These are phyloP conservation scores for Copidosoma floridanum DNA, from an alignment of 1,140 invertebrate genomes.

Conservation along the genomic window DNA sequence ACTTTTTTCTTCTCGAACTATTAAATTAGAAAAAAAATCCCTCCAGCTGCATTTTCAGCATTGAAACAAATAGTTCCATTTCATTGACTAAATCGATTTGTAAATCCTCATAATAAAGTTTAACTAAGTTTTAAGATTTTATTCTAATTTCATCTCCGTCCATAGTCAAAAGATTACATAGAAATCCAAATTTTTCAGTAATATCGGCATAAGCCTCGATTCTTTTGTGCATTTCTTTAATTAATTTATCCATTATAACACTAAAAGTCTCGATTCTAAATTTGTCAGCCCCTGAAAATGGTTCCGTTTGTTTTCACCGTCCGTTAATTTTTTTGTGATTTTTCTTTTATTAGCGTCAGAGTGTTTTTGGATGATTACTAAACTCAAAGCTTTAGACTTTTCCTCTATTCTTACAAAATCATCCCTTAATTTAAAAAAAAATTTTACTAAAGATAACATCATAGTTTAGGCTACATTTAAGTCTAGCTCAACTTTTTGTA, in stretches of 20 bases:
- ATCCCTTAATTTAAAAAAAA: not conserved
- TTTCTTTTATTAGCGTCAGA: not conserved
- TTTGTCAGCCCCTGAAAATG: not conserved
- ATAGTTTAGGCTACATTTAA: not conserved
- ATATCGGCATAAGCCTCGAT: constrained; percentile 4
- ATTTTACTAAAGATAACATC: constrained; percentile 2
- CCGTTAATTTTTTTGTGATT: not conserved
- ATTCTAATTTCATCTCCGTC: not conserved
- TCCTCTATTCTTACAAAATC: not conserved
- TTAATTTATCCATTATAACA: constrained; percentile 15
- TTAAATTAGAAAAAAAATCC: not conserved
- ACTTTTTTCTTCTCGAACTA: too few species aligned
- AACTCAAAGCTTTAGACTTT: constrained; percentile 11
- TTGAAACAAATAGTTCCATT: not conserved
- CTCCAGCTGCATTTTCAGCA: not conserved
- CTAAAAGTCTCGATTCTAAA: constrained; percentile 12
- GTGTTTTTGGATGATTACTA: constrained; percentile 6
- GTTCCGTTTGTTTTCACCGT: not conserved
- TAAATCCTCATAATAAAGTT: constrained; percentile 7
- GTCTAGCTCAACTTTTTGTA: constrained; percentile 14
- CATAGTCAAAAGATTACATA: not conserved
- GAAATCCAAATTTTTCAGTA: constrained; percentile 3
- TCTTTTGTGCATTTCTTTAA: constrained; percentile 1
- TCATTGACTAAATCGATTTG: constrained; percentile 1
- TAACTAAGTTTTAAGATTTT: not conserved